These are phyloP conservation scores for Acanthaster planci DNA, from an alignment of 35 echinoderm and acorn worm genomes.

Conservation along the genomic window DNA sequence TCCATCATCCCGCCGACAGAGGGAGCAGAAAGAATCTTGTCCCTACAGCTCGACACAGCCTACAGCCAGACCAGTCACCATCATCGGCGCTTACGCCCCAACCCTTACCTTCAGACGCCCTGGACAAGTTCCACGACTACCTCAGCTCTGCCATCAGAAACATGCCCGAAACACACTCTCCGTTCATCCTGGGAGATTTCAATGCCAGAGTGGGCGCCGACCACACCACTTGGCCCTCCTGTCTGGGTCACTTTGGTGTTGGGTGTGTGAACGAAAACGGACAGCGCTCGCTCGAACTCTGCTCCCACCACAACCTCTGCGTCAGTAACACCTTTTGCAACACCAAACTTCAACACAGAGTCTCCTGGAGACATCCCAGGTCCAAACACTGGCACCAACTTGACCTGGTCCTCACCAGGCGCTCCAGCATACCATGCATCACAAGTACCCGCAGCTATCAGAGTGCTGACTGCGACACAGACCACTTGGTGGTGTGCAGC, in stretches of 20 bases:
- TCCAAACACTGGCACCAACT: constrained; percentile 54
- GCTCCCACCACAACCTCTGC: constrained; percentile 15
- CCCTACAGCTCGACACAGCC: neutral
- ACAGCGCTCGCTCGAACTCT: constrained; percentile 51
- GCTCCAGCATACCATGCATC: no score
- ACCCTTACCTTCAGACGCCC: neutral
- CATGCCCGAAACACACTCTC: neutral
- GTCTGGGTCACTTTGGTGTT: neutral
- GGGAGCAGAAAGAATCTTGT: neutral
- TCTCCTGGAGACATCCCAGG: constrained; percentile 50
- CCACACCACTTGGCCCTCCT: neutral
- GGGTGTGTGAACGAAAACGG: constrained; percentile 43
- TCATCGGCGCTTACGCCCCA: neutral
- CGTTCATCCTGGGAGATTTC: constrained; percentile 28
- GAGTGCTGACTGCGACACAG: no score
- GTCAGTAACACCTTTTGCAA: constrained; percentile 52
- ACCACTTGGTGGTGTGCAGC: no score
- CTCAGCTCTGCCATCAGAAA: neutral
- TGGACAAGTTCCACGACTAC: constrained; percentile 33
- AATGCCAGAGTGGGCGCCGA: constrained; percentile 39
- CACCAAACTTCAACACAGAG: constrained; percentile 31
- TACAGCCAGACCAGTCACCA: neutral
- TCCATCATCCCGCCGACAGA: neutral
- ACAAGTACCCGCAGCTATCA: no score
- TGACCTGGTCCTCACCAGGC: constrained; percentile 40